Evolutionary conservation across 2,797 vertebrate species (phyloP).

Genomic region (Tauraco hartlaubi): DNA sequence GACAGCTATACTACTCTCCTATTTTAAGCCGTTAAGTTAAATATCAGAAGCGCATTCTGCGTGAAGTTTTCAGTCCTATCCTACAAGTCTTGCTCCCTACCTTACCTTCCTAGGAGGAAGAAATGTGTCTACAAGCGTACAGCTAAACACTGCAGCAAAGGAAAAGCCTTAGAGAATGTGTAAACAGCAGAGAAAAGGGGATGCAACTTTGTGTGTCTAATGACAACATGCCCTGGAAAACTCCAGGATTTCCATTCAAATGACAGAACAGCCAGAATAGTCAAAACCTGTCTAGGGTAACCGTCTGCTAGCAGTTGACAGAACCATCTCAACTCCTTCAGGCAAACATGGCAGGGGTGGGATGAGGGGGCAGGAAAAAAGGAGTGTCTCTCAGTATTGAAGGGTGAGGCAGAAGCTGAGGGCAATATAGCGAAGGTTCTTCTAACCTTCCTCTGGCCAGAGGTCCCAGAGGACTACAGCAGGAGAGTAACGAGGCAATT

Average conservation of each 20-base stretch:
- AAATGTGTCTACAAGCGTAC: not conserved
- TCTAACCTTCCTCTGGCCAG: not conserved
- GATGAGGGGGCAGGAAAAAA: not conserved
- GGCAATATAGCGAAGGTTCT: not conserved
- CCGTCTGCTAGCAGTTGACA: not conserved
- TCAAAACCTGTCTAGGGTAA: not conserved
- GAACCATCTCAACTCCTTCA: not conserved
- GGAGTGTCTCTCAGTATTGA: not conserved
- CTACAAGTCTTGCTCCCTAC: not conserved
- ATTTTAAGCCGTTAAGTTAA: not conserved
- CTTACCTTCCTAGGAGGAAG: not conserved
- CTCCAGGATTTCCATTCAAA: not conserved
- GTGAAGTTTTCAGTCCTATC: not conserved
- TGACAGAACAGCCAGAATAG: not conserved
- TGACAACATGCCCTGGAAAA: accelerated
- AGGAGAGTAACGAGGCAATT: not conserved
- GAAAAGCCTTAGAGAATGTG: not conserved
- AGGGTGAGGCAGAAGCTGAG: not conserved
- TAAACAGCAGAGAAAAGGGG: not conserved
- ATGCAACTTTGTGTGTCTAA: not conserved
- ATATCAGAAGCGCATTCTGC: not conserved
- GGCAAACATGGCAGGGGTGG: not conserved
- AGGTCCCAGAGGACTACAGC: not conserved
- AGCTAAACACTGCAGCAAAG: not conserved
- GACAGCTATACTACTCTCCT: not conserved